Base-by-base conservation (phyloP, 2,113 vertebrate genomes). In the Azemiops feae region DNA sequence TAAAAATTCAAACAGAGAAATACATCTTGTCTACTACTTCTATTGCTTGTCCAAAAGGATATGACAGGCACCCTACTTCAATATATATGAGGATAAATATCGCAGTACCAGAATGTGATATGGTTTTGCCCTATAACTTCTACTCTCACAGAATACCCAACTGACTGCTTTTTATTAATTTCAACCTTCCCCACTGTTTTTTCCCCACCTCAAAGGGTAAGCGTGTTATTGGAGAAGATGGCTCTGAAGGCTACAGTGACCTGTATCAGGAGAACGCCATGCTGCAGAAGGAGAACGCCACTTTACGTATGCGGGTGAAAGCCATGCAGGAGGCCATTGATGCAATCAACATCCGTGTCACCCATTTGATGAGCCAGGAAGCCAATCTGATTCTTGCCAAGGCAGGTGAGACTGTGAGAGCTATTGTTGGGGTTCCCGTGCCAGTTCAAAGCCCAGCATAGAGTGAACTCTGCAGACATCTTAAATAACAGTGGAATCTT, bases 311-410 rank as follows among this genome's bases (percentile, higher is more conserved):
- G 96, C 95, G 99, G 8, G 98, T 99, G 8, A 99, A 99, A 96
- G 99, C 99, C 97, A 99, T 99, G 99, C 99, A 99, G 96, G 99
- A 99, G 96, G 99, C 99, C 95, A 99, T 99, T 0, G 99, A 99
- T 2, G 98, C 98, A 90, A 99, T 99, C 95, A 99, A 99, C 97
- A 97, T 93, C 88, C 97, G 99, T 0, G 98, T 99, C 94, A 99
- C 99, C 1, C 98, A 99, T 2, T 97, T 99, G 94, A 98, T 99
- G 97, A 98, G 98, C 97, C 99, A 99, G 89, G 98, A 99, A 96
- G 98, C 99, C 97, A 98, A 97, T 94, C 88, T 98, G 86, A 98
- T 99, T 94, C 98, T 99, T 96, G 98, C 98, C 94, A 99, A 99
- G 95, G 98, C 99, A 89, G 98, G 99, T 99, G 97, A 95, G 97